These are phyloP conservation scores for Trissolcus japonicus DNA, from an alignment of 2,888 invertebrate species.

Conservation along the genomic window DNA sequence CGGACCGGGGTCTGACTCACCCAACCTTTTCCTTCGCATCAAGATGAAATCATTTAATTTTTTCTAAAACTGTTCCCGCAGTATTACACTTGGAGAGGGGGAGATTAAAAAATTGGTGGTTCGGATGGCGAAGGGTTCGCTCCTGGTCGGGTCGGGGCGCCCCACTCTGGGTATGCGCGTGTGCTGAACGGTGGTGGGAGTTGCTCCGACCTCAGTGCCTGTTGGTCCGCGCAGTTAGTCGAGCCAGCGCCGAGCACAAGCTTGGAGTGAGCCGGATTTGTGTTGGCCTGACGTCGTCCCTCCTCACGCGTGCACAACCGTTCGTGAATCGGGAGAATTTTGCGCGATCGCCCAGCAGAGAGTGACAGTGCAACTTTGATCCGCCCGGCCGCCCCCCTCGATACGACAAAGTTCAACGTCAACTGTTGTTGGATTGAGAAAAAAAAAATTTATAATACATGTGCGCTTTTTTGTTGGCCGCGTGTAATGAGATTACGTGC, in stretches of 20 bases:
- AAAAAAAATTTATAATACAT: not conserved
- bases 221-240: constrained; percentile 68
- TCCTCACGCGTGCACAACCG: too few species aligned
- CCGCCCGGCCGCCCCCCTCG: too few species aligned
- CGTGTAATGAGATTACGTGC: not conserved
- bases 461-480: not conserved
- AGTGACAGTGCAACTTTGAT: constrained; percentile 17
- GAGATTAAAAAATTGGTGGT: constrained; percentile 12
- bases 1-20: too few species aligned
- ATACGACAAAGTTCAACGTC: constrained; percentile 5
- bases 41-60: not conserved
- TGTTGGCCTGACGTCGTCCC: constrained; percentile 61
- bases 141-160: constrained; percentile 57
- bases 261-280: constrained; percentile 67
- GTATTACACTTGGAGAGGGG: not conserved
- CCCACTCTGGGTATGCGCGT: constrained; percentile 53
- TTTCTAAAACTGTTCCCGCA: too few species aligned
- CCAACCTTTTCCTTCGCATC: too few species aligned
- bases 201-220: constrained; percentile 59
- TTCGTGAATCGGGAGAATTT: too few species aligned
- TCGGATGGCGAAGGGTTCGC: constrained; percentile 25
- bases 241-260: constrained; percentile 72
- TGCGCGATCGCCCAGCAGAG: not conserved
- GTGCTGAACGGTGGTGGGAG: constrained; percentile 59
- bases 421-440: too few species aligned